phyloP scores from a whole-genome alignment of 2,113 vertebrate species.

The Corapipo altera region DNA sequence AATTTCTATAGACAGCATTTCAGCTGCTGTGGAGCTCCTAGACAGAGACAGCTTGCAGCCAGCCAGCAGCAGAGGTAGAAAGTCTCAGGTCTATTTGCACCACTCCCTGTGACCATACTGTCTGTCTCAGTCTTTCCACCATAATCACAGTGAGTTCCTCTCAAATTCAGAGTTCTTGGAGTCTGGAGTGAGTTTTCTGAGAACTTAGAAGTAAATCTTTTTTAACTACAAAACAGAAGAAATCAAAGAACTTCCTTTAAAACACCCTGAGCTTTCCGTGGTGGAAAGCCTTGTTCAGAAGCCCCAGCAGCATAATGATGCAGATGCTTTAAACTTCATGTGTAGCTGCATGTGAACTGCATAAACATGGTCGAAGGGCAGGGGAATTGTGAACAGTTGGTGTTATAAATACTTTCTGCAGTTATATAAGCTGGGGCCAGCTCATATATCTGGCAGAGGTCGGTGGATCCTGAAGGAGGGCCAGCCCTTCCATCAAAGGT shows the following conservation, averaged over 20 bases:
- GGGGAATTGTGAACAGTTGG: constrained; percentile 3
- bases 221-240: background rate
- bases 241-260: background rate
- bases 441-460: constrained; percentile 65
- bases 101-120: background rate
- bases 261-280: background rate
- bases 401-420: constrained; percentile 52
- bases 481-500: constrained; percentile 49
- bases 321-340: background rate
- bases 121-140: constrained; percentile 20
- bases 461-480: constrained; percentile 41
- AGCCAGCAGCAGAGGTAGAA: background rate
- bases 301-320: background rate
- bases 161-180: background rate
- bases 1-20: background rate
- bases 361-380: background rate
- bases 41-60: background rate
- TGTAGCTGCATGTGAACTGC: constrained; percentile 3
- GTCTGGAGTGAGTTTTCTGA: constrained; percentile 23
- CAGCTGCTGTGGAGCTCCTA: background rate
- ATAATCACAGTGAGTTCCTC: background rate
- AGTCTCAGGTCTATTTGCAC: background rate
- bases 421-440: constrained; percentile 63
- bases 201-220: constrained; percentile 26
- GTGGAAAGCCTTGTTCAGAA: constrained; percentile 32